phyloP scores from a whole-genome alignment of 2,888 invertebrate species.

The Dione juno region DNA sequence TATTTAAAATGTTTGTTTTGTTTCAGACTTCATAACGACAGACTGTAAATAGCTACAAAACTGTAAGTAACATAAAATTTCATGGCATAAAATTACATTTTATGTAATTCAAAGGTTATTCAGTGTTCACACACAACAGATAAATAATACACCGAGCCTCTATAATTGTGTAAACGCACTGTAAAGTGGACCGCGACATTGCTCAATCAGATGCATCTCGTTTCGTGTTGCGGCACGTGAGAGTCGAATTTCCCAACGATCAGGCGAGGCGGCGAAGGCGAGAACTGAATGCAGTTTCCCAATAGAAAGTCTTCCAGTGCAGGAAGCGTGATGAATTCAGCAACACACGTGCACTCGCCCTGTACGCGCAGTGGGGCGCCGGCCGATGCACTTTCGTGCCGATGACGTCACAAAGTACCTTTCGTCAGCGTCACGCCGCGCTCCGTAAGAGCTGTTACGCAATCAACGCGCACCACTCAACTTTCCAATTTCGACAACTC shows the following conservation, averaged over 20 bases:
- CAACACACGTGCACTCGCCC: constrained; percentile 57
- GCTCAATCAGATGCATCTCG: constrained; percentile 79
- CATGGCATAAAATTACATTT: neutral
- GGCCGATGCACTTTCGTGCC: constrained; percentile 82
- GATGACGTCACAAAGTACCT: constrained; percentile 79
- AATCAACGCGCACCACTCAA: constrained; percentile 79
- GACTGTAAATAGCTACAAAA: constrained; percentile 57
- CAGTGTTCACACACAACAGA: constrained; percentile 33
- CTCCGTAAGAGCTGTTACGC: constrained; percentile 80
- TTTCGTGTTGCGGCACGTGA: constrained; percentile 68
- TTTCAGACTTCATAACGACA: constrained; percentile 59
- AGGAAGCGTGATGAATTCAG: constrained; percentile 71
- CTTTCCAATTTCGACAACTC: constrained; percentile 84
- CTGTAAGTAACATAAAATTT: constrained; percentile 62
- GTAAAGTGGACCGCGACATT: constrained; percentile 63
- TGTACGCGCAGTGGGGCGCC: constrained; percentile 60
- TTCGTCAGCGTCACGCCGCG: constrained; percentile 79
- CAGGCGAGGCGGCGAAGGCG: constrained; percentile 62
- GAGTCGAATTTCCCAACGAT: constrained; percentile 75
- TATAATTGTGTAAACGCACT: constrained; percentile 70
- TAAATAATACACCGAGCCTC: constrained; percentile 40
- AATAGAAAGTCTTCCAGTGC: constrained; percentile 80
- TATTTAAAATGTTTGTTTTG: constrained; percentile 41
- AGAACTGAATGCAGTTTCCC: constrained; percentile 71
- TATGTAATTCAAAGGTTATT: constrained; percentile 28